Conservation (phyloP, 1,140 invertebrate genomes). For the Megalopta genalis region DNA sequence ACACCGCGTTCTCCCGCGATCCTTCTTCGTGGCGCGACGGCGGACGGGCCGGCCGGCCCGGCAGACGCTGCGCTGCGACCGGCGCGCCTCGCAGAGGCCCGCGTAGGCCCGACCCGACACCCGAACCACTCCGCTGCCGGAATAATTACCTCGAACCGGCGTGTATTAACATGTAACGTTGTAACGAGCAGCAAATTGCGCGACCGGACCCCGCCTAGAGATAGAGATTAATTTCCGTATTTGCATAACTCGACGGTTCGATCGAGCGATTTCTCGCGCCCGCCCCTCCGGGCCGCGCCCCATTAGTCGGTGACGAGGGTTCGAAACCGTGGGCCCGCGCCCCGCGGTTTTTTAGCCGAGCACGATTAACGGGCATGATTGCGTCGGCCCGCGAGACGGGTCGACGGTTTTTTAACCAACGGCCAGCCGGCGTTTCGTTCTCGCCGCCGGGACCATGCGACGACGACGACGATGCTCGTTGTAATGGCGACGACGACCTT, state of each 20-base stretch:
- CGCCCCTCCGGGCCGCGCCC: neutral
- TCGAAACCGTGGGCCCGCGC: neutral
- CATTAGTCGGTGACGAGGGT: constrained; percentile 24
- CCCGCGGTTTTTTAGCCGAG: constrained; percentile 18
- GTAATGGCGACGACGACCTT: no score
- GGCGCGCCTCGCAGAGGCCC: no score
- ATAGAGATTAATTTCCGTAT: constrained; percentile 19
- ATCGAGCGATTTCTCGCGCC: neutral
- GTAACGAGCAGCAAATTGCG: constrained; percentile 45
- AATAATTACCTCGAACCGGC: constrained; percentile 56
- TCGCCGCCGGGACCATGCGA: constrained; percentile 26
- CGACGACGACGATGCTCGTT: no score
- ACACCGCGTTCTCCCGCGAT: no score
- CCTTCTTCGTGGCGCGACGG: no score
- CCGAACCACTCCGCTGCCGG: constrained; percentile 23
- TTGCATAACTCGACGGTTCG: constrained; percentile 21
- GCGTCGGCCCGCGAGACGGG: no score
- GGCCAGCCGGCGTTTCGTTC: constrained; percentile 29
- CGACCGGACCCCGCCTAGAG: neutral
- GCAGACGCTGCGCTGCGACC: no score
- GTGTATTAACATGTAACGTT: constrained; percentile 39
- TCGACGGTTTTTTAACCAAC: constrained; percentile 17
- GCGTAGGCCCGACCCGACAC: no score
- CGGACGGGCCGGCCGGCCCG: no score
- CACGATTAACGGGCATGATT: constrained; percentile 24